Conservation (phyloP, 2,797 vertebrate species). For the Holocentrus rufus region DNA sequence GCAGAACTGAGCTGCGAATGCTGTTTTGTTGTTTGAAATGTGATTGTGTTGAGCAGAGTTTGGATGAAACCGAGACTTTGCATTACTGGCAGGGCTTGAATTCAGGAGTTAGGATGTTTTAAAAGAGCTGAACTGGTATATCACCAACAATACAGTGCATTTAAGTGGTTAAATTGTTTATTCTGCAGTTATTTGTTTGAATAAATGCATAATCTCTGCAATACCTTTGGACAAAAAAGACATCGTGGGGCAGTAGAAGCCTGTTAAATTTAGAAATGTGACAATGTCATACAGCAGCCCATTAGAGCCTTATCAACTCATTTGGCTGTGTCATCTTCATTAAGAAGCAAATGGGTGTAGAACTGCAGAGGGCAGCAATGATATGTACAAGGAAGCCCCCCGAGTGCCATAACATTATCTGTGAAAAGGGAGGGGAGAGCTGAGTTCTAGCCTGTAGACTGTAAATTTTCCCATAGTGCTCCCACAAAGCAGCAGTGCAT, state of each 20-base stretch:
- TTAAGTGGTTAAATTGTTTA: background rate
- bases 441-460: conserved; percentile 8
- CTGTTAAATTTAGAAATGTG: conserved; percentile 30
- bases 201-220: conserved; percentile 12
- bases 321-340: conserved; percentile 66
- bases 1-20: conserved; percentile 18
- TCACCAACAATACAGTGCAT: background rate
- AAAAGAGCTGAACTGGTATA: background rate
- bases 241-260: conserved; percentile 16
- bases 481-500: conserved; percentile 14
- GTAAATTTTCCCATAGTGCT: conserved; percentile 42
- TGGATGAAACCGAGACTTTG: background rate
- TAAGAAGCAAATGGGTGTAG: conserved; percentile 65
- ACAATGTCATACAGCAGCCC: conserved; percentile 38
- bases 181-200: conserved; percentile 8
- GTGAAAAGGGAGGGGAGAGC: conserved; percentile 40
- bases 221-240: conserved; percentile 12
- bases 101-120: background rate
- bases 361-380: conserved; percentile 82
- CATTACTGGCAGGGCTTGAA: background rate
- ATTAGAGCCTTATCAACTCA: conserved; percentile 56
- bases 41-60: conserved; percentile 5
- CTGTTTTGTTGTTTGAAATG: background rate
- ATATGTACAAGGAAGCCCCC: conserved; percentile 67
- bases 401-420: conserved; percentile 46